phyloP scores from a whole-genome alignment of 2,113 vertebrate genomes.

The Todiramphus saurophagus region DNA sequence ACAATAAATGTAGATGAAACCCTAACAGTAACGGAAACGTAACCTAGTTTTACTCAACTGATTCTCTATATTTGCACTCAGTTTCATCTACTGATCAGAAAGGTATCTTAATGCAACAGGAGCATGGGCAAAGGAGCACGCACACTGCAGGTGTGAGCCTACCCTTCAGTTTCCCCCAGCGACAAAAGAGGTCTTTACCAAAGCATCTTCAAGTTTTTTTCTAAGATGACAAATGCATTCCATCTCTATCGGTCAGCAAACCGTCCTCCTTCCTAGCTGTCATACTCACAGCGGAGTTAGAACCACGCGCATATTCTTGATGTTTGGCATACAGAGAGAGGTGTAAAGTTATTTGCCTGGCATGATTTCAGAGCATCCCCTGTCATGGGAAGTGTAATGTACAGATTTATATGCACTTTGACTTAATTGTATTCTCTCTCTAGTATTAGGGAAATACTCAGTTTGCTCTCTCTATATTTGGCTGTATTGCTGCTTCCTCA shows the following conservation, averaged over 20 bases:
- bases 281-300: neutral
- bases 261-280: neutral
- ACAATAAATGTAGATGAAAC: neutral
- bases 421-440: neutral
- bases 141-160: neutral
- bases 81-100: neutral
- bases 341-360: neutral
- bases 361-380: neutral
- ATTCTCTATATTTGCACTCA: neutral
- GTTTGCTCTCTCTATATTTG: neutral
- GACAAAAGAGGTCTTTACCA: neutral
- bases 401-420: neutral
- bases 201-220: neutral
- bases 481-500: neutral
- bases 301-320: fast-evolving
- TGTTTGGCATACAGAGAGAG: neutral
- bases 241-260: neutral
- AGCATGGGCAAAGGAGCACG: neutral
- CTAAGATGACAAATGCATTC: neutral
- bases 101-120: neutral
- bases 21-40: neutral
- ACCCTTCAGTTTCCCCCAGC: neutral
- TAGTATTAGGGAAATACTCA: neutral
- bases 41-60: neutral
- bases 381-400: neutral